Base-by-base conservation (phyloP, 2,113 vertebrate species). In the Albula goreensis region DNA sequence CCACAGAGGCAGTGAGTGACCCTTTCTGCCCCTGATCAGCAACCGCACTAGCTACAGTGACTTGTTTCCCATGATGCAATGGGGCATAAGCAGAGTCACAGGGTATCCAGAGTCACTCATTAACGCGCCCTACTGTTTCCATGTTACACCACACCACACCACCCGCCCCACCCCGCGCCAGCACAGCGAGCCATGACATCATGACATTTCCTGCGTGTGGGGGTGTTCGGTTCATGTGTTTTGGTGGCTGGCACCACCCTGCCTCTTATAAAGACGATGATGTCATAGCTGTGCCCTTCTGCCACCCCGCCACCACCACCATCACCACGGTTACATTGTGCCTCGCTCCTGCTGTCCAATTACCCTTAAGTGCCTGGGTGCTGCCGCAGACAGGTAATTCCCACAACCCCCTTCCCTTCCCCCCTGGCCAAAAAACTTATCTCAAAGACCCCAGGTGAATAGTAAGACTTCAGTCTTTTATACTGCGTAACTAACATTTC, bases 1-100 rank as follows among this genome's bases (percentile, higher is more conserved):
- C 60, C 17, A 15, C 60, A 63, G 11, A 63, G 11, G 15, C 12
- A 12, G 60, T 63, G 60, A 63, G 2, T 12, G 53, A 12, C 6
- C 53, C 12, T 56, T 56, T 56, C 53, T 41, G 31, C 17, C 60
- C 60, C 60, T 22, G 60, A 63, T 22, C 66, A 17, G 12, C 22
- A 70, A 70, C 63, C 0, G 22, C 31, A 41, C 31, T 41, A 41
- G 31, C 31, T n/a, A 70, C 9, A 81, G 25, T 74, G 13, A 48
- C 70, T 49, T 31, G 77, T 50, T 84, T 77, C 86, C 74, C 88
- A 90, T 83, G 92, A 93, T 92, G 91, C 87, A 92, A 93, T 89
- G 78, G 89, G 91, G 91, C 88, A 89, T 19, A 78, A 22, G 12
- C 78, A 77, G 9, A 31, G 66, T 51, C 83, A 31, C 19, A 41